Evolutionary conservation across 2,888 invertebrate species (phyloP).

Genomic region (Nematopogon swammerdamellus): DNA sequence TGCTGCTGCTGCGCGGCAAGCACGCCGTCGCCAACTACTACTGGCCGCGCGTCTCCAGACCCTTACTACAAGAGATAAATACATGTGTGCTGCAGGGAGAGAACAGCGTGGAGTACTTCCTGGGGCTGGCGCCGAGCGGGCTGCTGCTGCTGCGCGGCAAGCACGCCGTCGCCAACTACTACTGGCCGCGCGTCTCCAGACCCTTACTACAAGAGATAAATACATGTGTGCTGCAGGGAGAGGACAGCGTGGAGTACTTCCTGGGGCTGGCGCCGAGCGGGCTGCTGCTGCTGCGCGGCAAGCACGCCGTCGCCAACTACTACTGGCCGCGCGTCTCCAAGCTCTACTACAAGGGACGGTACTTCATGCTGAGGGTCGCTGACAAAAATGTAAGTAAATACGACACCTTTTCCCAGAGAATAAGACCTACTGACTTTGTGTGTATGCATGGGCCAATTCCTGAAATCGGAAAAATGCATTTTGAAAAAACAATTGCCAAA

Average conservation of each 20-base stretch:
- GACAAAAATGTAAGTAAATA: constrained; percentile 92
- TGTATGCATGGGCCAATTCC: no score
- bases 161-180: no score
- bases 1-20: no score
- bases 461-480: no score
- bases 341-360: constrained; percentile 93
- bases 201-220: constrained; percentile 94
- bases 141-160: constrained; percentile 93
- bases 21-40: no score
- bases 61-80: no score
- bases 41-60: no score
- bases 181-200: constrained; percentile 97
- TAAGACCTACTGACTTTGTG: constrained; percentile 5
- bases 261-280: constrained; percentile 94
- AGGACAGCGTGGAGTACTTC: constrained; percentile 95
- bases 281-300: constrained; percentile 89
- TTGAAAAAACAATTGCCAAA: no score
- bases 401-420: constrained; percentile 6
- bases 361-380: constrained; percentile 93
- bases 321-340: constrained; percentile 98
- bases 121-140: no score
- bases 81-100: no score
- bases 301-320: constrained; percentile 95
- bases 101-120: no score
- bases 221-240: constrained; percentile 85